Percentiles rank a stretch among this genome's conserved stretches.
Evolutionary conservation across 2,113 vertebrate species (phyloP).

Genomic region (Arvicanthis niloticus): DNA sequence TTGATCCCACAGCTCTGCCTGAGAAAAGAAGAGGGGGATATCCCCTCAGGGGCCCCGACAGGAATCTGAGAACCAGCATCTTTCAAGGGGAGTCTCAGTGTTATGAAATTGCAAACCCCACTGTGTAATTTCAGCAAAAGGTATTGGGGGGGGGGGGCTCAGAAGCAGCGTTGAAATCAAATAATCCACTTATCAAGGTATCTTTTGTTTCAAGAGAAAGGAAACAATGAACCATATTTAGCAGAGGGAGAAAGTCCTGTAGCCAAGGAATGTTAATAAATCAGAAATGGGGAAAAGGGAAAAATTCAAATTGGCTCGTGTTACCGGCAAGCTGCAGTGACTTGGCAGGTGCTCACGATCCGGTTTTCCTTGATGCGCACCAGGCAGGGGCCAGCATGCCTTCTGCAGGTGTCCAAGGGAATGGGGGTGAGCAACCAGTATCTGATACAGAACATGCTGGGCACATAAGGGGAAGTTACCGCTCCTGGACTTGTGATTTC

Average conservation of each 20-base stretch:
- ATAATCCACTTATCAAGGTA: slow-evolving; percentile 71
- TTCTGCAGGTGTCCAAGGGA: not conserved
- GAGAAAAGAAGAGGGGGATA: not conserved
- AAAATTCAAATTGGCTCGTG: not conserved
- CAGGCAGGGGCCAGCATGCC: not conserved
- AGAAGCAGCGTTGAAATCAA: slow-evolving; percentile 38
- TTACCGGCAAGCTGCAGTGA: not conserved
- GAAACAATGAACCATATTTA: slow-evolving; percentile 27
- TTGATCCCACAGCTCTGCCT: not conserved
- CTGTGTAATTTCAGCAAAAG: slow-evolving; percentile 40
- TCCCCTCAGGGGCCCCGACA: not conserved
- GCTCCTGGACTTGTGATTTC: not conserved
- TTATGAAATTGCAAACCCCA: not conserved
- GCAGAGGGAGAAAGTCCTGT: slow-evolving; percentile 42
- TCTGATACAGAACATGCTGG: not conserved
- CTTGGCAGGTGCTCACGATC: not conserved
- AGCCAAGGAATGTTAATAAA: slow-evolving; percentile 68
- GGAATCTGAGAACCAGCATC: not conserved
- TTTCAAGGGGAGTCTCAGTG: not conserved
- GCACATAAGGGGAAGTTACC: fast-evolving
- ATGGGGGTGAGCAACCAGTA: fast-evolving
- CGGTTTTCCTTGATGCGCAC: not conserved
- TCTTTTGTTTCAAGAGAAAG: slow-evolving; percentile 70
- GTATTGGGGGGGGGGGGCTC: not conserved
- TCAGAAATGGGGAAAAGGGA: not conserved